A percentile compares a stretch with the other conserved stretches of the same genome.
Conservation (phyloP, 2,888 invertebrate species). For the Phaedon cochleariae region DNA sequence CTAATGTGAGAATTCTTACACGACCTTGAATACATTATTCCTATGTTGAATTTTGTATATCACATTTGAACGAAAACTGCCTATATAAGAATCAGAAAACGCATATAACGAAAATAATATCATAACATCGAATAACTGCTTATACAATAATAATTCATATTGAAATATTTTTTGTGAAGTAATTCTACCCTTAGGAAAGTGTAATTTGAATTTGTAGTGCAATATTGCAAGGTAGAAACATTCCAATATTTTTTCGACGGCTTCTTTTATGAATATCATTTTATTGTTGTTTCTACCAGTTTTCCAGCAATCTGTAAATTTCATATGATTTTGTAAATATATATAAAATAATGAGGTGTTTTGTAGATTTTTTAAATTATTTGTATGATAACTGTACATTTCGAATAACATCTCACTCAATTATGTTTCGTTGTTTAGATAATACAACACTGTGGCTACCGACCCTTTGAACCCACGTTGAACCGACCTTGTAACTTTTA, state of each 20-base stretch:
- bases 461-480: neutral
- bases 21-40: too few relatives aligned
- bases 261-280: neutral
- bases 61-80: neutral
- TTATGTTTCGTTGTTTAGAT: neutral
- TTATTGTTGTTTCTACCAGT: slow-evolving; percentile 24
- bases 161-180: neutral
- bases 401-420: slow-evolving; percentile 17
- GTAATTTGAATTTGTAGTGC: slow-evolving; percentile 24
- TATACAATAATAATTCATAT: neutral
- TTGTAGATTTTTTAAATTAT: slow-evolving; percentile 41
- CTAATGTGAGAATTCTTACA: too few relatives aligned
- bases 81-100: neutral
- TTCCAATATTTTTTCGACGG: slow-evolving; percentile 2
- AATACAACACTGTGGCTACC: neutral
- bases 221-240: slow-evolving; percentile 30
- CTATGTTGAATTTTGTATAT: too few relatives aligned
- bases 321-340: slow-evolving; percentile 34
- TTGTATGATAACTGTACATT: slow-evolving; percentile 40
- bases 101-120: neutral
- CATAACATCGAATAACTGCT: slow-evolving; percentile 7
- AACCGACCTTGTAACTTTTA: too few relatives aligned
- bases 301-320: slow-evolving; percentile 24
- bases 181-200: slow-evolving; percentile 3
- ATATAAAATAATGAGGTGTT: slow-evolving; percentile 24